Evolutionary conservation across 2,797 vertebrate genomes (phyloP), one percentile per base, ranked within the genome.

Genomic region (Pseudopleuronectes americanus): DNA sequence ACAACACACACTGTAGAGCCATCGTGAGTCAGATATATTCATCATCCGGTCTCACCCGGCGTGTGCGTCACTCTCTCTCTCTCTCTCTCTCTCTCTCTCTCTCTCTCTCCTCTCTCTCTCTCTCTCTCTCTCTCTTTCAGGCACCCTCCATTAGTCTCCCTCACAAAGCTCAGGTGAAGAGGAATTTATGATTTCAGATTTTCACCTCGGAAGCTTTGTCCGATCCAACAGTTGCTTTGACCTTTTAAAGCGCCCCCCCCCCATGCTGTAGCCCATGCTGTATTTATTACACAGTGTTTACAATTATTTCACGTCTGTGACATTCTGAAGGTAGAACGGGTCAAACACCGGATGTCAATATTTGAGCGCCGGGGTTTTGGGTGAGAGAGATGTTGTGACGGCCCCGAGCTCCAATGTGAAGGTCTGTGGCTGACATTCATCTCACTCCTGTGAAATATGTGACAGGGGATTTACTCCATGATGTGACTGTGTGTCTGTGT

Each of bases 91-190:
- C 33, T 45, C 4, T 6, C 57, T 71, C 26, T 26, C 26, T n/a
- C 41, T 81, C 80, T 38, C 38, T 14, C 45, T 62, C 33, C 33
- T 45, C 14, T 1, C 76, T 75, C 62, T 62, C 33, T 45, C 14
- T 1, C 26, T 26, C 26, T n/a, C 41, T 81, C 80, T 38, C 38
- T 14, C 45, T 62, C 33, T 45, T 16, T 6, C 57, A 51, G 61
- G 43, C 70, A 67, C 10, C 72, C 64, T 33, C 68, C 83, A 80
- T 83, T 79, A 90, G 76, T 72, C 60, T 71, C 51, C 22, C 33
- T 68, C 71, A 23, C 71, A 84, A 65, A 56, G 70, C 58, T 84
- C 84, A 90, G 86, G 87, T 91, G 85, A 89, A 90, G 87, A 81
- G 84, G 84, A 68, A 59, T 83, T 86, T 84, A 89, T 90, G 87